Conservation (phyloP, 1,140 invertebrate species). For the Drosophila mojavensis region DNA sequence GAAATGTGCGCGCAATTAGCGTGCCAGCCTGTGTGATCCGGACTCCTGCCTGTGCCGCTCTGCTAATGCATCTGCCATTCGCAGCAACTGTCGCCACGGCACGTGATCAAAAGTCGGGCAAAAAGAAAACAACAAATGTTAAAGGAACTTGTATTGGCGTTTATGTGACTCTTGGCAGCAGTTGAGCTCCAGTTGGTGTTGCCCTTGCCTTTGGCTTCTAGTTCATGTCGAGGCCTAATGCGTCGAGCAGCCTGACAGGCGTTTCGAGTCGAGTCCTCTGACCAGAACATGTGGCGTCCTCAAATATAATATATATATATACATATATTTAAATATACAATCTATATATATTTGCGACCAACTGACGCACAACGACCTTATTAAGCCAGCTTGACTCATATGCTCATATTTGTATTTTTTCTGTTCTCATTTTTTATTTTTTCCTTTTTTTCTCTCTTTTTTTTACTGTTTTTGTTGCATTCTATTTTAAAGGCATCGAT, state of each 20-base stretch:
- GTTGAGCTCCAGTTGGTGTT: conserved; percentile 24
- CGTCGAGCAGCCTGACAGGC: conserved; percentile 16
- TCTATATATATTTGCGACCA: conserved; percentile 48
- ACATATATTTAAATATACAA: conserved; percentile 4
- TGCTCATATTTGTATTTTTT: not conserved
- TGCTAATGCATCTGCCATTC: conserved; percentile 36
- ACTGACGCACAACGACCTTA: conserved; percentile 57
- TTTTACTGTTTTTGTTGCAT: conserved; percentile 32
- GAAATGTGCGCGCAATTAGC: conserved; percentile 73
- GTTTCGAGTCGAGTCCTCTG: not conserved
- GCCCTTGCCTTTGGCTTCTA: not conserved
- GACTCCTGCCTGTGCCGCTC: not conserved
- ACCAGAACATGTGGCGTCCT: conserved; percentile 33
- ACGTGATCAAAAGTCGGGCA: conserved; percentile 66
- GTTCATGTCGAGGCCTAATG: conserved; percentile 31
- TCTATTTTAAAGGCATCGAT: conserved; percentile 35
- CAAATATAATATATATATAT: conserved; percentile 15
- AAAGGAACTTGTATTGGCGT: conserved; percentile 23
- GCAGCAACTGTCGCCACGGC: conserved; percentile 73
- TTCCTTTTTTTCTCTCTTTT: conserved; percentile 15
- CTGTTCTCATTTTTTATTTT: conserved; percentile 12
- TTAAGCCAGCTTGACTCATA: conserved; percentile 47
- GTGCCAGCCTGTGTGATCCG: not conserved
- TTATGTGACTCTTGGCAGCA: conserved; percentile 31
- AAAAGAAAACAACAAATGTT: not conserved